A percentile compares a stretch with the other conserved stretches of the same genome.
Conservation (phyloP, 2,113 vertebrate species). For the Cyphomyrus discorhynchus region DNA sequence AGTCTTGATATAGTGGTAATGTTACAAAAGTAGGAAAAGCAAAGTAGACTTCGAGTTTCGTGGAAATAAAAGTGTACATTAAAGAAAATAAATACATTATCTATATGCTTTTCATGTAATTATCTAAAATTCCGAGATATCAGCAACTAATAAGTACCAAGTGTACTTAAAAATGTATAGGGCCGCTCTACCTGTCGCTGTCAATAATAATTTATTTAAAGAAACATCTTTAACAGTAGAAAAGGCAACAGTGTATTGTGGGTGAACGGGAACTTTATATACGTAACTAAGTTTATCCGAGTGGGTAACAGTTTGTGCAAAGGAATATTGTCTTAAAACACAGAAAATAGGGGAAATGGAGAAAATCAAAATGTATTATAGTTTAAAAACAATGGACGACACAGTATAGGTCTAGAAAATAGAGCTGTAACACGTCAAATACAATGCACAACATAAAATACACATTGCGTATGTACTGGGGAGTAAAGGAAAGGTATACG, state of each 20-base stretch:
- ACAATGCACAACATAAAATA: background rate
- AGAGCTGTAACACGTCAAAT: background rate
- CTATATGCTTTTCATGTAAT: background rate
- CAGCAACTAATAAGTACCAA: background rate
- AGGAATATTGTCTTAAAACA: background rate
- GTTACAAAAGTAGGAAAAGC: background rate
- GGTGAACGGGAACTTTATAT: background rate
- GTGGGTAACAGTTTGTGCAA: background rate
- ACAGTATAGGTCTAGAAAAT: background rate
- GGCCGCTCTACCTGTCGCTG: background rate
- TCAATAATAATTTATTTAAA: background rate
- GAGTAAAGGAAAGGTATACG: background rate
- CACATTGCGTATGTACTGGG: background rate
- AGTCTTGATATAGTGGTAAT: background rate
- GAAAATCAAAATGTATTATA: background rate
- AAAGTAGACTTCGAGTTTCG: background rate
- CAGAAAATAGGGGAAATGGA: background rate
- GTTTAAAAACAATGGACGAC: background rate
- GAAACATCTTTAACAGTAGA: background rate
- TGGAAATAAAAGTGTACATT: background rate
- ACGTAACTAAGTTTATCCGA: background rate
- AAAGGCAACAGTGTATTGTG: background rate
- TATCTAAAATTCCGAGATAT: background rate
- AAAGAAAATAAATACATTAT: background rate
- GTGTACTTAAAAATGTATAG: background rate